phyloP scores from a whole-genome alignment of 2,113 vertebrate species.

The Phoenicopterus ruber region DNA sequence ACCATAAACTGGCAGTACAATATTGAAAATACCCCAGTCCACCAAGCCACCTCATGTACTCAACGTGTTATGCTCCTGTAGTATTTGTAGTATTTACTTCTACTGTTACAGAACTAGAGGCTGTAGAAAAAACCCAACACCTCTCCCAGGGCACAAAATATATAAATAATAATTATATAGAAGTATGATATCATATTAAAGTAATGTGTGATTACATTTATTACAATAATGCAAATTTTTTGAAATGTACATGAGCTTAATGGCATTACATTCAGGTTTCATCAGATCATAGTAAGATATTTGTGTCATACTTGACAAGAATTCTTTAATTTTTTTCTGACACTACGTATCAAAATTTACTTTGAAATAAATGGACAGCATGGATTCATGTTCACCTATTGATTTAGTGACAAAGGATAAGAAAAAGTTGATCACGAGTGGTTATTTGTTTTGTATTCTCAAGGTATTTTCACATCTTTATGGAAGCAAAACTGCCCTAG shows the following conservation, averaged over 20 bases:
- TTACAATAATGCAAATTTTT: not conserved
- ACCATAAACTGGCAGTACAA: not conserved
- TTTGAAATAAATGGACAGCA: not conserved
- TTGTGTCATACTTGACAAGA: not conserved
- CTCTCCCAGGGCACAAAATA: not conserved
- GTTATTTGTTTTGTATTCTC: not conserved
- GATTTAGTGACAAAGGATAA: not conserved
- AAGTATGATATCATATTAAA: not conserved
- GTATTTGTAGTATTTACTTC: not conserved
- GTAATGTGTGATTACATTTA: not conserved
- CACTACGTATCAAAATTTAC: not conserved
- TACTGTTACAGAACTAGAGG: not conserved
- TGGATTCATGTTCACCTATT: not conserved
- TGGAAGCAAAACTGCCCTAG: not conserved
- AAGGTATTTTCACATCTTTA: not conserved
- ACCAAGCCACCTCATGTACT: not conserved
- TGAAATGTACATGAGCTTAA: not conserved
- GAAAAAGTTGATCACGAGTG: not conserved
- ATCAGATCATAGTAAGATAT: not conserved
- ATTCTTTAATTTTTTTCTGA: not conserved
- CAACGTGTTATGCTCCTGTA: not conserved
- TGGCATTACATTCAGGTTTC: not conserved
- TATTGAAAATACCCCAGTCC: not conserved
- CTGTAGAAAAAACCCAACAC: not conserved
- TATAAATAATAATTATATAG: not conserved